Conservation (phyloP, 2,888 invertebrate species). For the Lepidocyrtoides sp. region DNA sequence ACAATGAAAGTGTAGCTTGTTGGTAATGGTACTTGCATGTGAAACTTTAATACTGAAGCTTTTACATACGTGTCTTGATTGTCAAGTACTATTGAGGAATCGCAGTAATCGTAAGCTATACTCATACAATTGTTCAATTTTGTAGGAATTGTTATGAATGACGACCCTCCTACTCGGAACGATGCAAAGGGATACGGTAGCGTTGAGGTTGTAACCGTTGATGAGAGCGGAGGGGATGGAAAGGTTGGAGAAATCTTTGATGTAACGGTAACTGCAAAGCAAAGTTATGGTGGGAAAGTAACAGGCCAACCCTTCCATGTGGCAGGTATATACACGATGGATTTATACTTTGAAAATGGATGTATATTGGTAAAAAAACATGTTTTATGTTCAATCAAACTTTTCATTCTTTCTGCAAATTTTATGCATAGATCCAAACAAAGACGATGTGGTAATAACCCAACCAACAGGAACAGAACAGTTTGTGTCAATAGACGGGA, state of each 20-base stretch:
- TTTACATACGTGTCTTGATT: too few species aligned
- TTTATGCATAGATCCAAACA: conserved; percentile 83
- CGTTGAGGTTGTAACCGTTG: conserved; percentile 87
- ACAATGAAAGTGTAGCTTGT: too few species aligned
- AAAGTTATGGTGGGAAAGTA: conserved; percentile 91
- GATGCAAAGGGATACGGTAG: conserved; percentile 86
- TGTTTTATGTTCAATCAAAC: too few species aligned
- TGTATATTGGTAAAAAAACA: background rate
- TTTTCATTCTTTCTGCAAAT: too few species aligned
- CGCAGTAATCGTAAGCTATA: too few species aligned
- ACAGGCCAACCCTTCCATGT: conserved; percentile 88
- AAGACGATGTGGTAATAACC: conserved; percentile 90
- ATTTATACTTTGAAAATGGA: too few species aligned
- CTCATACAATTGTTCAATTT: too few species aligned
- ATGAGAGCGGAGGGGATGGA: conserved; percentile 86
- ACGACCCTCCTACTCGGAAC: conserved; percentile 89
- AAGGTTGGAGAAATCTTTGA: conserved; percentile 92
- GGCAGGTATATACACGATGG: conserved; percentile 87
- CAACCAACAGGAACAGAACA: conserved; percentile 92
- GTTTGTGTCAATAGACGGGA: conserved; percentile 96
- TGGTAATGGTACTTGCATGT: too few species aligned
- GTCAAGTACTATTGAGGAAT: too few species aligned
- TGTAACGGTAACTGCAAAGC: conserved; percentile 95
- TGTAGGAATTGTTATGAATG: conserved; percentile 94
- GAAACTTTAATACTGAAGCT: too few species aligned